Base-by-base conservation (phyloP, 2,113 vertebrate species). In the Alces alces region DNA sequence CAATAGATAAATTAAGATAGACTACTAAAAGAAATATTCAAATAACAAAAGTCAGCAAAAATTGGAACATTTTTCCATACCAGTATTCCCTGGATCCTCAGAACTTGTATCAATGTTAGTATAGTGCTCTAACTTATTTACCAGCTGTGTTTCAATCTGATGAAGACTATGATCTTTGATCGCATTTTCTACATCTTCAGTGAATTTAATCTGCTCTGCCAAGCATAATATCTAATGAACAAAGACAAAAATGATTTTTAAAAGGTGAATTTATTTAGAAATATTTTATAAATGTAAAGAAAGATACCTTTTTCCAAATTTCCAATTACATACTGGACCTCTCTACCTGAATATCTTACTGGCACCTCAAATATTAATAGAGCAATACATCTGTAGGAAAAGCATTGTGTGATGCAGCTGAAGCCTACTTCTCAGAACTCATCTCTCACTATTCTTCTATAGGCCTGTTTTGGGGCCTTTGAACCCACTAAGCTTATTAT, bases 141-240 rank as follows among this genome's bases (percentile, higher is more conserved):
- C 98, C 45, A 99, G 99, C 85, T 99, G 99, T 57, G 99, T 87
- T 96, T 99, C 99, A 96, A 99, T 98, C 96, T 99, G 99, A 93
- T 99, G 99, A 92, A 99, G 99, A 95, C 93, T 99, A 83, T 99
- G 99, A 8, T 98, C 98, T 96, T 98, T 99, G 78, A 99, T 98
- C 88, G 99, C 99, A 97, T 79, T 99, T 99, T 99, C 99, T 97
- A 99, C 99, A 97, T 99, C 99, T 98, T 99, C 99, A 58, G 99
- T 99, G 95, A 99, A 99, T 94, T 99, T 99, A 98, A 99, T 99
- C 98, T 99, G 99, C 91, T 99, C 99, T 76, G 99, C 99, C 97
- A 99, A 98, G 94, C 99, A 99, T 54, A 99, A 98, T 98, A 99
- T 99, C 99, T 99, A 97, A 84, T 87, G 47, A 98, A 97, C 39